These are phyloP conservation scores for Podocnemis expansa DNA, from an alignment of 2,113 vertebrate genomes.

Conservation along the genomic window DNA sequence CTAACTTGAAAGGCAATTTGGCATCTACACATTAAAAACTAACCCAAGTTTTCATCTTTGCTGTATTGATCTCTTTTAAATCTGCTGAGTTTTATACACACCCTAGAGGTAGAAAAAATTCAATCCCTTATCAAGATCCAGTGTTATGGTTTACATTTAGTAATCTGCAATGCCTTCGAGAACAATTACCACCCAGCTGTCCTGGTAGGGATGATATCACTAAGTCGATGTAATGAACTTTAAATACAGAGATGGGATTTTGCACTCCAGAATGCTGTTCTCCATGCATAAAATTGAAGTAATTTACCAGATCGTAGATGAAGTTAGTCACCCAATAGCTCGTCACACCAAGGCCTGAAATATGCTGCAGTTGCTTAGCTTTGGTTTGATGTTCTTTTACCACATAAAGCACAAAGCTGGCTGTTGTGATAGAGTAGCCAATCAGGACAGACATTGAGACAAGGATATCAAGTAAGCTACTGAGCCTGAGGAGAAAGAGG, in stretches of 20 bases:
- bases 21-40: constrained; percentile 19
- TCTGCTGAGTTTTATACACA: constrained; percentile 11
- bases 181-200: constrained; percentile 30
- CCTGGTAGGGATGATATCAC: constrained; percentile 25
- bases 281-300: neutral
- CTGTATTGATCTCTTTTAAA: neutral
- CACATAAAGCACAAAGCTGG: constrained; percentile 93
- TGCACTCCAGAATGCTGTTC: neutral
- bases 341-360: constrained; percentile 89
- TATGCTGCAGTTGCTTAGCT: constrained; percentile 93
- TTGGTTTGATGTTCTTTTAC: constrained; percentile 92
- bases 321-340: constrained; percentile 95
- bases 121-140: constrained; percentile 30
- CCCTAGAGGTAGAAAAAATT: neutral
- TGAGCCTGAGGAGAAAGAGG: constrained; percentile 76
- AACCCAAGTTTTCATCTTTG: constrained; percentile 39
- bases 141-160: neutral
- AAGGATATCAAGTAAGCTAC: constrained; percentile 88
- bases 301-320: constrained; percentile 94
- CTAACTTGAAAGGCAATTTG: constrained; percentile 28
- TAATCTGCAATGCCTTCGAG: constrained; percentile 12
- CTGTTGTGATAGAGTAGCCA: constrained; percentile 92
- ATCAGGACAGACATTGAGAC: constrained; percentile 90
- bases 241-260: constrained; percentile 6
- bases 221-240: constrained; percentile 28